Evolutionary conservation across 2,888 invertebrate species (phyloP).

Genomic region (Pammene aurita): DNA sequence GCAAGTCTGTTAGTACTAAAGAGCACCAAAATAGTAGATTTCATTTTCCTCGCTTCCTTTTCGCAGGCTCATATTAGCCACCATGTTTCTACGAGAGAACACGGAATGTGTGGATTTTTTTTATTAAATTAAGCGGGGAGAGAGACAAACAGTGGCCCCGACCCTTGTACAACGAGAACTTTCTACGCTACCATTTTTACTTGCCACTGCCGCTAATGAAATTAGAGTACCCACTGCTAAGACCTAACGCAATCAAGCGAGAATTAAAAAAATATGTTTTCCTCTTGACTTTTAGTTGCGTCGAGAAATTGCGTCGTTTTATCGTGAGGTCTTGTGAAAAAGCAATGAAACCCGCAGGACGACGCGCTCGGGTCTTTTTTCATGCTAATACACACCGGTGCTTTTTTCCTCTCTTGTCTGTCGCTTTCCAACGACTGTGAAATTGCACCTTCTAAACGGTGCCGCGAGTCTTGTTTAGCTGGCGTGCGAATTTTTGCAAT

Average conservation of each 20-base stretch:
- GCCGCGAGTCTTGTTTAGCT: conserved; percentile 53
- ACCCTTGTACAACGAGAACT: conserved; percentile 37
- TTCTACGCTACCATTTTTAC: conserved; percentile 45
- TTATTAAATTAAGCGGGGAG: conserved; percentile 67
- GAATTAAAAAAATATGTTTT: conserved; percentile 53
- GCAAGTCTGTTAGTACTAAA: neutral
- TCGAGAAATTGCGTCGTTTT: conserved; percentile 52
- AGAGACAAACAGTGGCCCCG: conserved; percentile 62
- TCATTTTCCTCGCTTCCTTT: conserved; percentile 15
- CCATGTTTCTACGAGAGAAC: conserved; percentile 18
- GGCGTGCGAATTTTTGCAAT: conserved; percentile 15
- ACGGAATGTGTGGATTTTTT: conserved; percentile 52
- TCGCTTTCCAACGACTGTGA: conserved; percentile 69
- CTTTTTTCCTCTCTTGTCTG: conserved; percentile 53
- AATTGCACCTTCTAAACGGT: conserved; percentile 68
- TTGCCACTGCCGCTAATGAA: conserved; percentile 62
- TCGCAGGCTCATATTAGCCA: conserved; percentile 16
- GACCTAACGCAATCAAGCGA: conserved; percentile 59
- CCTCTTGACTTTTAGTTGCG: conserved; percentile 49
- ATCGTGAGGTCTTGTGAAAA: conserved; percentile 50
- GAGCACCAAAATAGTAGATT: conserved; percentile 1
- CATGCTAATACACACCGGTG: conserved; percentile 54
- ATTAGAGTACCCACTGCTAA: conserved; percentile 60
- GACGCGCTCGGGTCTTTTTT: conserved; percentile 41
- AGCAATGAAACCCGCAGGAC: conserved; percentile 50